Base-by-base conservation (phyloP, 2,113 vertebrate species). In the Ornithorhynchus anatinus region DNA sequence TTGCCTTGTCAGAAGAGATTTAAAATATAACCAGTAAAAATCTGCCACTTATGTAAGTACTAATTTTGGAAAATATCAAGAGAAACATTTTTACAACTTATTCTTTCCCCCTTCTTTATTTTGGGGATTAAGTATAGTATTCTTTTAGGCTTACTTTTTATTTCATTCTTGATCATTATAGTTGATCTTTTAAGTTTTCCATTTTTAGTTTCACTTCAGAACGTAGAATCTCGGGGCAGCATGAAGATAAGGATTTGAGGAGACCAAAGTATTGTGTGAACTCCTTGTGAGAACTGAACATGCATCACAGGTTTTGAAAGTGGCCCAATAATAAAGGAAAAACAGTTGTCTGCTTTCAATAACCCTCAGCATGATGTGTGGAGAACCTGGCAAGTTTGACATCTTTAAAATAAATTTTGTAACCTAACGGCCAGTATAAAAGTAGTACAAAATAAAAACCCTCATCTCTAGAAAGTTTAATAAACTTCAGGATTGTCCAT, bases 41-140 rank as follows among this genome's bases (percentile, higher is more conserved):
- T 79, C 69, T 64, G 77, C 79, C 75, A 51, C 74, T 81, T 47
- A 70, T 58, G 53, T 62, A 36, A n/a, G n/a, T n/a, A n/a, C 69
- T 60, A 77, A 72, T 31, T 82, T 52, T 79, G 47, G 59, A 82
- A 69, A 20, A 23, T n/a, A 57, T 61, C 42, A 56, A 58, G 22
- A 81, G 61, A 35, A 61, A 37, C 12, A 44, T 56, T 52, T 72
- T 50, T 50, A 50, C 47, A 27, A 17, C 19, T 50, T n/a, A 23
- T 50, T 50, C 16, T 29, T 50, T 27, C 31, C 23, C 47, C 16
- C 25, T 50, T 23, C 31, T 50, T 50, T 50, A 27, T 50, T 23
- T 27, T 50, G 47, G 47, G 31, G 47, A 27, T 29, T 27, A 50
- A 50, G 47, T 23, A 50, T 50, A 50, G 47, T 50, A 27, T 50